Evolutionary conservation across 2,888 invertebrate species (phyloP), one percentile per base, ranked within the genome.

Genomic region (Scaptomyza polygonia): DNA sequence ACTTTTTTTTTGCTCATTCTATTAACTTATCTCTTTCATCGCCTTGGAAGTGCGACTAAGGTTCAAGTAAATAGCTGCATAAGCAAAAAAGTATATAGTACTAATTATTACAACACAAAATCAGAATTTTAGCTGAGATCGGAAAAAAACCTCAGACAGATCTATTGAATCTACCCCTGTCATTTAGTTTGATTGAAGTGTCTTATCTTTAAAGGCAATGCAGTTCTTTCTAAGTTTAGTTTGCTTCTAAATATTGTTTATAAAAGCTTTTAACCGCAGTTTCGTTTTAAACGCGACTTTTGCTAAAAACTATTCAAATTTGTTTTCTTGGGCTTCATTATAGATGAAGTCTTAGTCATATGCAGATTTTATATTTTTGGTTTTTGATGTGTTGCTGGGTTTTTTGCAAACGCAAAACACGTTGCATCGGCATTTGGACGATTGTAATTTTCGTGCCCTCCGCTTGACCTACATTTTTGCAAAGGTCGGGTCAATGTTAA

Each of bases 401-500:
- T 65, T 62, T 51, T 51, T 85, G 75, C 79, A 75, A 58, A 52
- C 55, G 40, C 53, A 79, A 39, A 72, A 71, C 87, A 85, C 82
- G 85, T 86, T 78, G 61, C 68, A 16, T 53, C 54, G 48, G 43
- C 65, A 52, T 39, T 43, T 56, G 43, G 27, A 40, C 34, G 55
- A 54, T 29, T 36, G 40, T 54, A 47, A 36, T 63, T 71, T 67
- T 65, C 55, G 16, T 7, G 39, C 39, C 39, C 72, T 76, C 63
- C 56, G 40, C 51, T 55, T 79, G 79, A 82, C 82, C 82, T 66
- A 77, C 40, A 68, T 63, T 55, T 66, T 76, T 51, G 44, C 66
- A 55, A 59, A 75, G 77, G 72, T 74, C 77, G 45, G 75, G 75
- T 85, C 83, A 82, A 72, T 85, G 83, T 63, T 76, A 79, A 85